Percentiles rank a stretch among this genome's conserved stretches.
phyloP scores from a whole-genome alignment of 2,888 invertebrate species.

The Dione juno region DNA sequence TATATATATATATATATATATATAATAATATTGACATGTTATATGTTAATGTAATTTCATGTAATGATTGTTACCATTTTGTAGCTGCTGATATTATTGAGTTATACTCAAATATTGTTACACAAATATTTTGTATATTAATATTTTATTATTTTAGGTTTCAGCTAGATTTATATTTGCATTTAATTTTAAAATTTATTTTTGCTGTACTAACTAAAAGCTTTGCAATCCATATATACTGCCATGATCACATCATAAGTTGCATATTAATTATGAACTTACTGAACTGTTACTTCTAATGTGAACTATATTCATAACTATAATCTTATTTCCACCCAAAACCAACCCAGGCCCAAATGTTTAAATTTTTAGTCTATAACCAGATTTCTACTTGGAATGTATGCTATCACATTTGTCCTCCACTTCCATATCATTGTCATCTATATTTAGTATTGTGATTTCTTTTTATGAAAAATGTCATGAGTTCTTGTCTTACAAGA shows the following conservation, averaged over 20 bases:
- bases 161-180: conserved; percentile 36
- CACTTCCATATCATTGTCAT: neutral
- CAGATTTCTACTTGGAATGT: neutral
- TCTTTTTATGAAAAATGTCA: neutral
- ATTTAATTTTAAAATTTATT: conserved; percentile 34
- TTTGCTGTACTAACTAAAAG: conserved; percentile 28
- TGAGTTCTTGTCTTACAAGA: too few species aligned
- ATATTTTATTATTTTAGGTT: conserved; percentile 30
- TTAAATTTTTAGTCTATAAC: neutral
- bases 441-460: neutral
- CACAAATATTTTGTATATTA: neutral
- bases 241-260: neutral
- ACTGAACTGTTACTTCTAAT: neutral
- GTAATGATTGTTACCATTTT: conserved; percentile 25
- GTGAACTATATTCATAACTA: neutral
- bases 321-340: too few species aligned
- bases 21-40: neutral
- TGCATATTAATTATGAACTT: too few species aligned
- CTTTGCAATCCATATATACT: conserved; percentile 32
- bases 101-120: neutral
- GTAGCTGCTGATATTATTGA: conserved; percentile 18
- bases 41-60: conserved; percentile 21
- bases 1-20: neutral
- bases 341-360: too few species aligned
- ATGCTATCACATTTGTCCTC: neutral